Conservation (phyloP, 2,113 vertebrate genomes). For the Pterophyllum scalare region DNA sequence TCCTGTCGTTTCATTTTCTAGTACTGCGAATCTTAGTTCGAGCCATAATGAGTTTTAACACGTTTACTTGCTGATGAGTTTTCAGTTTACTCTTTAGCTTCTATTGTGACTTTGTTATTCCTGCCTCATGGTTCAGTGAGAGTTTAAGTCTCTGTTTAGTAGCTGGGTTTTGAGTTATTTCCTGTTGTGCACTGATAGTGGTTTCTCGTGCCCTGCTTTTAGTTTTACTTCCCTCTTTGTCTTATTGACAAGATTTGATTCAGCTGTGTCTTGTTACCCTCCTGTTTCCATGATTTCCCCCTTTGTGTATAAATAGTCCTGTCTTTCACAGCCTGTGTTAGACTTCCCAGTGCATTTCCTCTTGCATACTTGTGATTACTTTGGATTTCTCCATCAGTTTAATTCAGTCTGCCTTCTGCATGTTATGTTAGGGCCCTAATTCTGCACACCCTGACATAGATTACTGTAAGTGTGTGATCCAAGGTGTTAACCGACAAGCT, state of each 20-base stretch:
- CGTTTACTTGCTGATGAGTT: neutral
- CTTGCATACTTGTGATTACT: neutral
- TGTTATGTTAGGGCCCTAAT: neutral
- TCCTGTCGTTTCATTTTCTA: too few species aligned
- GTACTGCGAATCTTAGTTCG: too few species aligned
- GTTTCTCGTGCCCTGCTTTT: neutral
- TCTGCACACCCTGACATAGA: neutral
- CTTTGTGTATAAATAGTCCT: neutral
- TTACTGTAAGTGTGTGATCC: neutral
- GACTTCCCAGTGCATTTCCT: fast-evolving
- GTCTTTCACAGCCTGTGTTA: neutral
- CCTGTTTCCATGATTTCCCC: neutral
- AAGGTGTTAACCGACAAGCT: conserved; percentile 46
- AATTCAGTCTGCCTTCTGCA: fast-evolving
- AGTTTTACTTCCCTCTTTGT: neutral
- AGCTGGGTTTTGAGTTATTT: neutral
- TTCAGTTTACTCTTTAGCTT: neutral
- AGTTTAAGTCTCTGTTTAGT: neutral
- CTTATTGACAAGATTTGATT: neutral
- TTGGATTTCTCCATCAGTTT: neutral
- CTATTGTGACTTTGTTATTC: neutral
- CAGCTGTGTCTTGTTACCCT: neutral
- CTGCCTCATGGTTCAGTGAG: neutral
- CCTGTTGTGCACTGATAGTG: neutral
- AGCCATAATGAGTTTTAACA: neutral